phyloP scores from a whole-genome alignment of 2,888 invertebrate species.

The Hymenopus coronatus region DNA sequence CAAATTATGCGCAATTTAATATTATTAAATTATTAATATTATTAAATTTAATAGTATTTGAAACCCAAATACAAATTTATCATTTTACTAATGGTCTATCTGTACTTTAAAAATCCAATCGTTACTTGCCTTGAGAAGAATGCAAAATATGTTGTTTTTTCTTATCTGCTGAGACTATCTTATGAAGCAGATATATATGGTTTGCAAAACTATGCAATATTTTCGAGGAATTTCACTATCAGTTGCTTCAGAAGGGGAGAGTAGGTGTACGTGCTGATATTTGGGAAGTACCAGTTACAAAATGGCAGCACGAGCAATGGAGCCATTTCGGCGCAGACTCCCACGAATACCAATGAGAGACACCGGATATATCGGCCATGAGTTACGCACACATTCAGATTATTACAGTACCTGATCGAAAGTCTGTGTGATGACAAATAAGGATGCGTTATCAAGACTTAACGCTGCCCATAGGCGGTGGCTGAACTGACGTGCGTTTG shows the following conservation, averaged over 20 bases:
- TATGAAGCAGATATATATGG: neutral
- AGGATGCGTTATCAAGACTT: neutral
- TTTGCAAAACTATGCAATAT: neutral
- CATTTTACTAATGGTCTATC: too few relatives aligned
- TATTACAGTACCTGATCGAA: neutral
- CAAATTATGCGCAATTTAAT: too few relatives aligned
- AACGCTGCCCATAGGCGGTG: neutral
- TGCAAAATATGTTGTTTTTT: too few relatives aligned
- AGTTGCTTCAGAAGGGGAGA: neutral
- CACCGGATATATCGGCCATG: neutral
- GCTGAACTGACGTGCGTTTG: neutral
- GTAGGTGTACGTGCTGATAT: neutral
- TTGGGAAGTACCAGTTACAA: neutral
- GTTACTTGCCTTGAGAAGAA: too few relatives aligned
- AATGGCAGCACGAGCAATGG: neutral
- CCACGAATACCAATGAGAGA: neutral
- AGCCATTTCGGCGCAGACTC: neutral
- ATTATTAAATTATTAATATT: too few relatives aligned
- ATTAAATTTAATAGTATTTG: too few relatives aligned
- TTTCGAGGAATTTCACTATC: neutral
- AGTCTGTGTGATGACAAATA: neutral
- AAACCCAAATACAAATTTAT: too few relatives aligned
- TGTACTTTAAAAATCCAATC: too few relatives aligned
- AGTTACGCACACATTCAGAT: neutral
- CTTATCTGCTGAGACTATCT: too few relatives aligned